Evolutionary conservation across 2,797 vertebrate genomes (phyloP).

Genomic region (Pantherophis alleghaniensis): DNA sequence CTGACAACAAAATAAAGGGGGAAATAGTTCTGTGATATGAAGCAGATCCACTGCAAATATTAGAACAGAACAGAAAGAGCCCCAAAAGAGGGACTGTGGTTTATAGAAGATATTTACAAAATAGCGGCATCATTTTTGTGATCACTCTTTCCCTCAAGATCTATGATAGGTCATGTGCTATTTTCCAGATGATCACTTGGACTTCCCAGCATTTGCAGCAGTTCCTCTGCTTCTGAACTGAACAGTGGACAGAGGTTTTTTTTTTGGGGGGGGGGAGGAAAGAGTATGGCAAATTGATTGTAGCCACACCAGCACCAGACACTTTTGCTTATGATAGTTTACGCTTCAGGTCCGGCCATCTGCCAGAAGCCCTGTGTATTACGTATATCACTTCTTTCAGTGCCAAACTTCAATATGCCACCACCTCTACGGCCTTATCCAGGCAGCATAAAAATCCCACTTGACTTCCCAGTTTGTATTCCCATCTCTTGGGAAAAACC

Average conservation of each 20-base stretch:
- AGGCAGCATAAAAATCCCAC: background rate
- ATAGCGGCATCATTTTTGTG: background rate
- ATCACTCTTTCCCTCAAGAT: background rate
- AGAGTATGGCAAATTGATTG: background rate
- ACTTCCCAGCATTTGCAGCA: background rate
- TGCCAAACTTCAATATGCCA: background rate
- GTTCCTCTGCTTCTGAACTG: constrained; percentile 5
- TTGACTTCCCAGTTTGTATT: background rate
- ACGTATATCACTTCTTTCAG: background rate
- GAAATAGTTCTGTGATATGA: background rate
- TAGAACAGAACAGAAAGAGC: background rate
- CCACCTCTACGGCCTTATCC: background rate
- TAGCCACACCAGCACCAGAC: constrained; percentile 7
- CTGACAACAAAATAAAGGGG: background rate
- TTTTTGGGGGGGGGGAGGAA: background rate
- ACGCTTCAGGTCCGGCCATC: background rate
- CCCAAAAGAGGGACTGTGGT: constrained; percentile 6
- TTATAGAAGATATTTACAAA: constrained; percentile 60
- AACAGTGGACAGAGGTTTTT: background rate
- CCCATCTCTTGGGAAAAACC: background rate
- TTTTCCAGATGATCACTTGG: background rate
- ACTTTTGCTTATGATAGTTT: background rate
- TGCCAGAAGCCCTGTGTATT: constrained; percentile 1
- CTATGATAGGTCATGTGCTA: background rate
- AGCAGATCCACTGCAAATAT: constrained; percentile 1